Evolutionary conservation across 2,113 vertebrate species (phyloP), one percentile per base, ranked within the genome.

Genomic region (Raja brachyura): DNA sequence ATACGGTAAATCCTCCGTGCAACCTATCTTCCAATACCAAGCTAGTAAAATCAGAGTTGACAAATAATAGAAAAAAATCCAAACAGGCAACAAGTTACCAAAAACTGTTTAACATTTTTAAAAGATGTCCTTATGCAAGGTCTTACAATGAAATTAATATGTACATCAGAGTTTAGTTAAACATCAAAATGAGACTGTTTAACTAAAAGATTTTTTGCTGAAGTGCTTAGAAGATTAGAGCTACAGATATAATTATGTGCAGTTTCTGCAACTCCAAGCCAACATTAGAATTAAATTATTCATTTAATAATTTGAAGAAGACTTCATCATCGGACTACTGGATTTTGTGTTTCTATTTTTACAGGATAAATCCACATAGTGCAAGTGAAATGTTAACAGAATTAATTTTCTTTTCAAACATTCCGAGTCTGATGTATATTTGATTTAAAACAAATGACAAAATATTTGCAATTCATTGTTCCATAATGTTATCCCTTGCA

Each of bases 261-360:
- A 74, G 39, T 73, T 73, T 92, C 33, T 92, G 90, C 90, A 92
- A 73, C 31, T 92, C 90, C 68, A 74, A 22, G 68, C 25, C 70
- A 70, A 70, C 56, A 88, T 90, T 33, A 90, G 31, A 90, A 18
- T 68, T 92, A 92, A 39, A 73, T 92, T 92, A 92, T 48, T 48
- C 61, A 88, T 63, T 59, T 28, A 56, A 90, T 54, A 68, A 31
- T 90, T 90, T 66, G 66, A 90, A 90, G 61, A 90, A 20, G 25
- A 83, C 20, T 90, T 90, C 61, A 90, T 48, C 13, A 14, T 20
- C 70, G 14, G 33, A 92, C 88, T 33, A 68, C 39, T 10, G 68
- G 20, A 73, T 22, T 39, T 54, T 66, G n/a, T 73, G 22, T 25
- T n/a, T 54, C 66, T 73, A 48, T 39, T 54, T 73, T 33, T 39